Evolutionary conservation across 2,888 invertebrate genomes (phyloP).

Genomic region (Poecilus cupreus): DNA sequence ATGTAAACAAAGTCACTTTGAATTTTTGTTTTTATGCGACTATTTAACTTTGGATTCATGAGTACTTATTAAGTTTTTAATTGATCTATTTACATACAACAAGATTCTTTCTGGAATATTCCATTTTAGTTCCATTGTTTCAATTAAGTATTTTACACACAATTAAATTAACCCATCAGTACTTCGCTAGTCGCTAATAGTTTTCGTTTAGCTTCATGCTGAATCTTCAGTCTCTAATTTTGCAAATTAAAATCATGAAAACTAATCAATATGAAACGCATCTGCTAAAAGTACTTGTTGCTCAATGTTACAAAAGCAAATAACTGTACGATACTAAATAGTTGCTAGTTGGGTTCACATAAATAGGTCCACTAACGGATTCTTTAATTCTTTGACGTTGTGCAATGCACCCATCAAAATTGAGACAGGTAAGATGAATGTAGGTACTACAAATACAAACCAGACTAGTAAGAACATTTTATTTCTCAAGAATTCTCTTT

Average conservation of each 20-base stretch:
- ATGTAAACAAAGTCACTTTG: constrained; percentile 29
- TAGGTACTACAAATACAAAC: too few species aligned
- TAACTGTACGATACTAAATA: constrained; percentile 7
- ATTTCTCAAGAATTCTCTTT: neutral
- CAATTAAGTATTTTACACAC: constrained; percentile 18
- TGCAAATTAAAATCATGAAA: neutral
- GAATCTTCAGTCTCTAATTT: constrained; percentile 1
- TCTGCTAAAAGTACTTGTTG: neutral
- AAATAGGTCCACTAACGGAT: neutral
- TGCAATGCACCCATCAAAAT: neutral
- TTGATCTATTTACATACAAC: constrained; percentile 40
- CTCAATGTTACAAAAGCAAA: neutral
- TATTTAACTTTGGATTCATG: neutral
- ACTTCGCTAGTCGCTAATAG: constrained; percentile 1
- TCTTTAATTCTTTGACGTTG: neutral
- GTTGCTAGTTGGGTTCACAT: constrained; percentile 2
- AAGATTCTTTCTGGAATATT: constrained; percentile 38
- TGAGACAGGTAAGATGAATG: too few species aligned
- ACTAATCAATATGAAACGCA: neutral
- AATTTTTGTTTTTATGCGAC: neutral
- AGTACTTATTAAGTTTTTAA: constrained; percentile 8
- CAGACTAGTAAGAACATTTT: neutral
- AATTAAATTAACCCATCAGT: neutral
- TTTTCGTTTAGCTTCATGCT: too few species aligned
- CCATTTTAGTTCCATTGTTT: constrained; percentile 24